Evolutionary conservation across 1,140 invertebrate genomes (phyloP), one percentile per base, ranked within the genome.

Genomic region (Notospermus geniculatus): DNA sequence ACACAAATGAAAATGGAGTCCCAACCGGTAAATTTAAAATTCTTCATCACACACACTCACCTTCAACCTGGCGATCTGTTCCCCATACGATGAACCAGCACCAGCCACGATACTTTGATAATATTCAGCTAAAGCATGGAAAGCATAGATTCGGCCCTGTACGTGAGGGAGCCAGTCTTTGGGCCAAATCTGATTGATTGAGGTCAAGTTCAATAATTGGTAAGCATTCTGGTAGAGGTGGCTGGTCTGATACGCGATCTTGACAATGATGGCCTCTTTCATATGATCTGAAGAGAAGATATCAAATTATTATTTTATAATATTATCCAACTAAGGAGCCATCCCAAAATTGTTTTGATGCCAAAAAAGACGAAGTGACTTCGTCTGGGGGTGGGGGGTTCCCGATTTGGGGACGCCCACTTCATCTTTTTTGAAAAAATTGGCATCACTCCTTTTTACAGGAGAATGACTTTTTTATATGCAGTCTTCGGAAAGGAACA

Each of bases 221-320:
- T 92, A 80, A 39, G 92, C 89, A 73, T 98, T 95, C 4, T 88
- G 86, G 83, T 96, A 99, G 64, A 96, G 84, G 80, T 98, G 95
- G 73, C 95, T 93, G 71, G 89, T 90, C 78, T 97, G 93, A 50
- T 89, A 86, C 64, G 92, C 91, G 63, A 99, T 83, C 84, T 94
- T 97, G 13, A 95, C 93, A 63, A 98, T 86, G 69, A 96, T 88
- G 56, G 84, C 85, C 71, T 95, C 91, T 78, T 97, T 98, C 93
- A 97, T 97, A 63, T 89, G 88, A 82, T 97, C 93, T 92, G 76
- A 45, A 72, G 65, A 46, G 60, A 55, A n/a, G n/a, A n/a, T n/a
- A n/a, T n/a, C n/a, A n/a, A n/a, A n/a, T n/a, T n/a, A n/a, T n/a
- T n/a, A n/a, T n/a, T n/a, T n/a, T n/a, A n/a, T n/a, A n/a, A n/a